Base-by-base conservation (phyloP, 2,888 invertebrate genomes). In the Tenodera sinensis region DNA sequence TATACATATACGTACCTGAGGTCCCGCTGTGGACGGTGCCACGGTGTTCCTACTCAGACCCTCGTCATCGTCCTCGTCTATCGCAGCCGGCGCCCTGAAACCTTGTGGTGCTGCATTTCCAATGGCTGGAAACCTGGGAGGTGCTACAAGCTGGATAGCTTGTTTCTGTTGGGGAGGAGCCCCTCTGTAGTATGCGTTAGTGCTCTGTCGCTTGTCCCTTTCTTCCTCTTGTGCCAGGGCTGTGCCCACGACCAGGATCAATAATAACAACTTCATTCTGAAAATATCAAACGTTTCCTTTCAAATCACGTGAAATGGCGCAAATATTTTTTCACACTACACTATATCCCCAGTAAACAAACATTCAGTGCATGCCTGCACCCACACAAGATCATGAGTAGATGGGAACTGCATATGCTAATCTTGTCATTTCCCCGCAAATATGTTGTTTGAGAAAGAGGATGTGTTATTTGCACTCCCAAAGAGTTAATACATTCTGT, bases 11-110 rank as follows among this genome's bases (percentile, higher is more conserved):
- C 20, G 54, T 25, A 71, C 54, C 54, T 71, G 54, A 6, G 28
- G 28, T 8, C 88, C 71, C 9, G 42, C 86, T 14, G 90, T 28
- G 15, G 89, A 85, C 12, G 90, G 90, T 28, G 90, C 87, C 89
- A 90, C 90, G 25, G 85, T 83, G 88, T 90, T 90, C 27, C 89
- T 85, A 47, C 28, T 87, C 25, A 90, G 88, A 25, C 91, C 91
- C 27, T 92, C 91, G 34, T 92, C 92, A 9, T 92, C 91, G 8
- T 91, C 90, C 54, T 91, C 91, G 34, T 91, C 92, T 20, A 91
- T 91, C 12, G 91, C 90, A 7, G 91, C 91, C 9, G 91, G 89
- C 84, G 91, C 90, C 84, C 92, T 91, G 91, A 92, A 92, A 20
- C 91, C 91, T 84, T 92, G 92, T 9, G 92, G 92, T 54, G 91